Conservation (phyloP, 2,888 invertebrate genomes). For the Phaedon cochleariae region DNA sequence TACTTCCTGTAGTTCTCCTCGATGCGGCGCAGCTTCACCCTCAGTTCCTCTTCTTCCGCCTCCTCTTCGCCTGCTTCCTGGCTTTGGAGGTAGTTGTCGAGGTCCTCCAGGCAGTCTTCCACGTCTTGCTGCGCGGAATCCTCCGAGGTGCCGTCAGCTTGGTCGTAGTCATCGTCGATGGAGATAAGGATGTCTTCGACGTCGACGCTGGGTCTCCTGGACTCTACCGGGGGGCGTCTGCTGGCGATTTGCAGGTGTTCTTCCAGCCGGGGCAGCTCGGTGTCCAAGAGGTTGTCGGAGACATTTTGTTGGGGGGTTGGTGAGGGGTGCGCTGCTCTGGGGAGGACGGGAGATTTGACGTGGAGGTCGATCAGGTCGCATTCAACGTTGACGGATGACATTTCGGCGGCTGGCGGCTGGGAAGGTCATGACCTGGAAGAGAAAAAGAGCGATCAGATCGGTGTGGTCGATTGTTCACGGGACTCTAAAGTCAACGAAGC, state of each 20-base stretch:
- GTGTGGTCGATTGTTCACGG: background rate
- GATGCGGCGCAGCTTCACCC: conserved; percentile 47
- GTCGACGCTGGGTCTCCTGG: conserved; percentile 50
- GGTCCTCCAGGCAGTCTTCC: conserved; percentile 62
- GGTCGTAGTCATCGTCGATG: conserved; percentile 49
- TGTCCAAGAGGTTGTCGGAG: conserved; percentile 56
- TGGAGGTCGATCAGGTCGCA: conserved; percentile 58
- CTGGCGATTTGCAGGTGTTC: conserved; percentile 54
- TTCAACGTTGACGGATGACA: conserved; percentile 43
- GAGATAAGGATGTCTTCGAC: conserved; percentile 59
- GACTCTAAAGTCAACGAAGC: background rate
- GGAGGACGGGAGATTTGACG: conserved; percentile 54
- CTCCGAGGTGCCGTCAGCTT: conserved; percentile 45
- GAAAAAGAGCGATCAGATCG: conserved; percentile 8
- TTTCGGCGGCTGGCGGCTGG: conserved; percentile 18
- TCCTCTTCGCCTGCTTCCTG: conserved; percentile 55
- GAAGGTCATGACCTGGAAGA: conserved; percentile 45
- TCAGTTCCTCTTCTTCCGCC: conserved; percentile 40
- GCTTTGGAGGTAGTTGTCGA: conserved; percentile 65
- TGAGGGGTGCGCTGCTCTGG: conserved; percentile 36
- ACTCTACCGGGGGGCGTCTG: conserved; percentile 24
- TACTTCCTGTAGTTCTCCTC: conserved; percentile 53
- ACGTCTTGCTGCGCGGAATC: conserved; percentile 49
- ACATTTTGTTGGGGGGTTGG: conserved; percentile 35
- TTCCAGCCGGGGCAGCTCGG: conserved; percentile 57